These are phyloP conservation scores for Galemys pyrenaicus DNA, from an alignment of 2,113 vertebrate genomes.

Conservation along the genomic window DNA sequence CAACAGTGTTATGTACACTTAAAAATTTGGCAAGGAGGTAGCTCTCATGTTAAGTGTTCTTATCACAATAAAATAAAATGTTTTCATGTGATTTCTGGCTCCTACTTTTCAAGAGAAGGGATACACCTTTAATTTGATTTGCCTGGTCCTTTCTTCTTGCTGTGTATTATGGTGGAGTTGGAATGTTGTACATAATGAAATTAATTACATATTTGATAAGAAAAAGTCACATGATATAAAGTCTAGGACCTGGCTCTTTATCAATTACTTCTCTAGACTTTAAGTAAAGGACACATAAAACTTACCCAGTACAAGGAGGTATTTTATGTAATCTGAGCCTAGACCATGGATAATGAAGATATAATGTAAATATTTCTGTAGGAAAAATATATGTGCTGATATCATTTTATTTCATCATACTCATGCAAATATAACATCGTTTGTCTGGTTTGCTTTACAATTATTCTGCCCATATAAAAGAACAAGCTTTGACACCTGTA, in stretches of 20 bases:
- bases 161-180: neutral
- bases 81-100: neutral
- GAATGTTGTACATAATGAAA: neutral
- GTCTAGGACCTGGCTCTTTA: neutral
- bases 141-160: neutral
- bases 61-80: neutral
- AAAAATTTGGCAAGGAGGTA: neutral
- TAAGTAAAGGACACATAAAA: neutral
- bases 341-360: neutral
- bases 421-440: neutral
- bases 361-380: neutral
- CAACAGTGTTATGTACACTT: neutral
- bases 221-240: neutral
- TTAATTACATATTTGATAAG: neutral
- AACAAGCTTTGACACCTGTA: neutral
- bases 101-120: neutral
- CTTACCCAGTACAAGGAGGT: neutral
- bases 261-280: neutral
- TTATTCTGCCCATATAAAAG: neutral
- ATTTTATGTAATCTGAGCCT: neutral
- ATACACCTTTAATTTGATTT: neutral
- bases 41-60: neutral
- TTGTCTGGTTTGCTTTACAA: neutral
- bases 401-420: neutral
- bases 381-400: neutral